Conservation (phyloP, 30 jellyfish, hydroid and myxozoan species). For the Clytia hemisphaerica region DNA sequence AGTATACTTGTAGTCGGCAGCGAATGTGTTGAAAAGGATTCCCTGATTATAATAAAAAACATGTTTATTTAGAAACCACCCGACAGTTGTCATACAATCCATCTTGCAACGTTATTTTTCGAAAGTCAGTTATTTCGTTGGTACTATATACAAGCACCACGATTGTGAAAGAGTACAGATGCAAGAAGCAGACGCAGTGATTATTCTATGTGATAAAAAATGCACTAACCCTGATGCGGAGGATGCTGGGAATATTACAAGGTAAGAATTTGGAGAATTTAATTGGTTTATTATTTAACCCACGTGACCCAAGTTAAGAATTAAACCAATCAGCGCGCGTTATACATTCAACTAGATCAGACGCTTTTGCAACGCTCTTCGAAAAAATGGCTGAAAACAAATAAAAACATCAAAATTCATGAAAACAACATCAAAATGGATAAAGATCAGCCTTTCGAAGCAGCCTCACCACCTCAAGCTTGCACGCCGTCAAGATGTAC, state of each 20-base stretch:
- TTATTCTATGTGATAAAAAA: slow-evolving; percentile 62
- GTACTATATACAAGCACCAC: slow-evolving; percentile 58
- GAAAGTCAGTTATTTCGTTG: slow-evolving; percentile 71
- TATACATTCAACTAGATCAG: no score
- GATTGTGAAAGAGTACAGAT: slow-evolving; percentile 83
- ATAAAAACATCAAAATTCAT: no score
- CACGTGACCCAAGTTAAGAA: no score
- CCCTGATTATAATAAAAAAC: not conserved
- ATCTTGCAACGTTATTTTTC: slow-evolving; percentile 52
- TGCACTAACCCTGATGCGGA: slow-evolving; percentile 64
- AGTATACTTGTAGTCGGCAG: not conserved
- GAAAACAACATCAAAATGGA: no score
- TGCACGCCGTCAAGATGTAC: no score
- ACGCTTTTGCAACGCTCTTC: no score
- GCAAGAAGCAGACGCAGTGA: slow-evolving; percentile 87
- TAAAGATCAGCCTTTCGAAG: no score
- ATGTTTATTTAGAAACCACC: slow-evolving; percentile 38
- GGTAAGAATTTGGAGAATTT: no score
- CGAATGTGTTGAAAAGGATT: not conserved
- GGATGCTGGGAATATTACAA: slow-evolving; percentile 53
- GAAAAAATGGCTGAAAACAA: no score
- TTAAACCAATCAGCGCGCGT: no score
- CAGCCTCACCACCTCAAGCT: no score
- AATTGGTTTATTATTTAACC: no score
- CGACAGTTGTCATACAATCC: slow-evolving; percentile 74